phyloP scores from a whole-genome alignment of 1,140 invertebrate species.

The Bombus pyrosoma region DNA sequence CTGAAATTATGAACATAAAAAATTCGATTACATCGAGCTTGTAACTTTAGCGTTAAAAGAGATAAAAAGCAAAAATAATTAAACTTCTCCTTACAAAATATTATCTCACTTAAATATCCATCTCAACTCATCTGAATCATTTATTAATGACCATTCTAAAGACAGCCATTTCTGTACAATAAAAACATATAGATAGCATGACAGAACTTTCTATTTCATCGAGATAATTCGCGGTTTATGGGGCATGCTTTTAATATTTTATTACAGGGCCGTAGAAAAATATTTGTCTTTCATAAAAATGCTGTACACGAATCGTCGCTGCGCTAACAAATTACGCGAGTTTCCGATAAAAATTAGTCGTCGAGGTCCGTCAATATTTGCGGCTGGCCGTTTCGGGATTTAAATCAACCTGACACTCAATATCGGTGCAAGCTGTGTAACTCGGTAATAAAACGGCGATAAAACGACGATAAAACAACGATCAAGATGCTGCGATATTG shows the following conservation, averaged over 20 bases:
- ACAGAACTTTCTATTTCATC: neutral
- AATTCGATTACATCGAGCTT: accelerated
- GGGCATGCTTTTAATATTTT: neutral
- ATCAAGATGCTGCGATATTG: slow-evolving; percentile 20
- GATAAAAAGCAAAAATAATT: neutral
- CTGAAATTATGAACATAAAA: neutral
- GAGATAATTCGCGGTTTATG: neutral
- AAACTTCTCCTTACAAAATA: neutral
- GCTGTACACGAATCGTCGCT: neutral
- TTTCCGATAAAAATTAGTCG: slow-evolving; percentile 15
- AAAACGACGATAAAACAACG: slow-evolving; percentile 23
- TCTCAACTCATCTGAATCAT: neutral
- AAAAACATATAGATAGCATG: neutral
- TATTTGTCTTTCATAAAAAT: neutral
- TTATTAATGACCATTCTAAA: neutral
- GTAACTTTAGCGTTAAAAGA: neutral
- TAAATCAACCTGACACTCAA: slow-evolving; percentile 23
- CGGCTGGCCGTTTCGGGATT: neutral
- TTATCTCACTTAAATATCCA: neutral
- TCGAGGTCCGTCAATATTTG: neutral
- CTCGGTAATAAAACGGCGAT: slow-evolving; percentile 34
- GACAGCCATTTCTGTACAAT: neutral
- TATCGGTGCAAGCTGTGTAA: neutral
- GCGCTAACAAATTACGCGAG: neutral
- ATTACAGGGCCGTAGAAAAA: neutral